phyloP scores from a whole-genome alignment of 1,140 invertebrate species.

The Bombus fervidus region DNA sequence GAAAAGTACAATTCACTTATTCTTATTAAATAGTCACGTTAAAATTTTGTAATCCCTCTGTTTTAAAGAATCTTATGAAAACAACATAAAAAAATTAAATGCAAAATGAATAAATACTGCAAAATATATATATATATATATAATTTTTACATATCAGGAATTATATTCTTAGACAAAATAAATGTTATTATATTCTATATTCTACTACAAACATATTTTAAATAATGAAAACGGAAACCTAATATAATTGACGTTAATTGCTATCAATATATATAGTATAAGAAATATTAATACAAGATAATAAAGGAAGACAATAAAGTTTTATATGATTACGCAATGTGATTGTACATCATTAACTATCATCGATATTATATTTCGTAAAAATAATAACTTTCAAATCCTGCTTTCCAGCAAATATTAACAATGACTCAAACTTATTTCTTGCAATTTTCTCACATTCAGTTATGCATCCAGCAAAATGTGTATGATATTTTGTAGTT shows the following conservation, averaged over 20 bases:
- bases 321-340: conserved; percentile 9
- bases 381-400: conserved; percentile 21
- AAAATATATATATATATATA: neutral
- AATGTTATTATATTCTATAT: neutral
- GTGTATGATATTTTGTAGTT: neutral
- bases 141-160: conserved; percentile 2
- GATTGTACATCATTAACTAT: conserved; percentile 21
- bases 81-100: neutral
- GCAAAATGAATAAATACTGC: neutral
- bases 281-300: conserved; percentile 21
- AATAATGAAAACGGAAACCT: conserved; percentile 3
- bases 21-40: neutral
- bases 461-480: neutral
- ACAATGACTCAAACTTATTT: conserved; percentile 1
- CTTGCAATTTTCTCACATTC: neutral
- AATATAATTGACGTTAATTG: conserved; percentile 10
- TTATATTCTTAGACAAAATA: neutral
- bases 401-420: neutral
- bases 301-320: conserved; percentile 38
- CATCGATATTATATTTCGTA: neutral
- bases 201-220: neutral
- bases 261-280: conserved; percentile 1
- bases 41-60: neutral
- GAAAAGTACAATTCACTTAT: conserved; percentile 9
- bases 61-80: neutral